Conservation (phyloP, 1,140 invertebrate species). For the Elysia chlorotica region DNA sequence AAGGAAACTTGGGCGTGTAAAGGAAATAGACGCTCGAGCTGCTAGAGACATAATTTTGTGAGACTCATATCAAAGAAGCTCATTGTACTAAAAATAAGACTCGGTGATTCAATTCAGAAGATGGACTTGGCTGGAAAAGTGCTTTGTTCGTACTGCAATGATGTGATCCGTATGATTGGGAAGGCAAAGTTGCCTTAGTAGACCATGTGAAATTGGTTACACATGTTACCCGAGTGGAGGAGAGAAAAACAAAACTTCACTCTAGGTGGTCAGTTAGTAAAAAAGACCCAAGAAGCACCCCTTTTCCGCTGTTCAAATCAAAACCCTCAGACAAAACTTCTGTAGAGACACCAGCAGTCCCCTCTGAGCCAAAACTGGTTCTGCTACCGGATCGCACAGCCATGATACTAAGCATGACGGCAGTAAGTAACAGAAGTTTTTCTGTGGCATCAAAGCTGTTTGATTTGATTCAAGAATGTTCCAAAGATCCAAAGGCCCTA, state of each 20-base stretch:
- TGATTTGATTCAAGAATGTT: not conserved
- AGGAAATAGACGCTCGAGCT: not conserved
- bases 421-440: not conserved
- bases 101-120: not conserved
- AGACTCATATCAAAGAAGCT: not conserved
- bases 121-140: not conserved
- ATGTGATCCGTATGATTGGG: not conserved
- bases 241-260: not conserved
- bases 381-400: not conserved
- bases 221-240: not conserved
- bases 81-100: not conserved
- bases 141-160: not conserved
- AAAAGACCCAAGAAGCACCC: not conserved
- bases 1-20: not conserved
- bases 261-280: constrained; percentile 3
- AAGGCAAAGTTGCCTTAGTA: constrained; percentile 6
- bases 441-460: not conserved
- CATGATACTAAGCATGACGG: not conserved
- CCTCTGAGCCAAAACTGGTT: not conserved
- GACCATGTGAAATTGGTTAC: not conserved
- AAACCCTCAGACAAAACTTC: not conserved
- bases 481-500: constrained; percentile 1
- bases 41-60: not conserved
- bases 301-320: not conserved
- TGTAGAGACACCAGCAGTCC: not conserved